A percentile compares a stretch with the other conserved stretches of the same genome.
Evolutionary conservation across 1,140 invertebrate species (phyloP).

Genomic region (Pectinophora gossypiella): DNA sequence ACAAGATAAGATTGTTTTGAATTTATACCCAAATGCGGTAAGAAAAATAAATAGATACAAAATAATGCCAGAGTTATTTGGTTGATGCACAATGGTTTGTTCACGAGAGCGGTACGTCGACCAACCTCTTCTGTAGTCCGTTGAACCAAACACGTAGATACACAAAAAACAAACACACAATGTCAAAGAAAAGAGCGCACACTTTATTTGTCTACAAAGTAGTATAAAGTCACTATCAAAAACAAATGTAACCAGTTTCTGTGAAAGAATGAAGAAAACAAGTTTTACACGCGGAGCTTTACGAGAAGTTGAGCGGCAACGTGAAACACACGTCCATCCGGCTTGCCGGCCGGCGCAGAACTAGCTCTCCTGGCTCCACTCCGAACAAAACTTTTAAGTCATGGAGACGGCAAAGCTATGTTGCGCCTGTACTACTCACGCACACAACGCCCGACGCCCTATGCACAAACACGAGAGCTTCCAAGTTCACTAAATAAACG

Average conservation of each 20-base stretch:
- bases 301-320: constrained; percentile 53
- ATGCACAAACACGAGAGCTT: constrained; percentile 70
- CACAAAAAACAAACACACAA: constrained; percentile 66
- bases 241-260: constrained; percentile 16
- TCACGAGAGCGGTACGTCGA: constrained; percentile 54
- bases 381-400: constrained; percentile 73
- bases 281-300: constrained; percentile 51
- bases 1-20: too few relatives aligned
- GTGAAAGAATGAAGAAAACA: constrained; percentile 19
- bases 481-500: constrained; percentile 75
- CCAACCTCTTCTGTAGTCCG: constrained; percentile 67
- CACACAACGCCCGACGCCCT: constrained; percentile 62
- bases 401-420: constrained; percentile 74
- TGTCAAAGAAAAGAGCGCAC: constrained; percentile 26
- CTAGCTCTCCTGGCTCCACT: constrained; percentile 60
- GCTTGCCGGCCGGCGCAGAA: constrained; percentile 67
- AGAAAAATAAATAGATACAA: too few relatives aligned
- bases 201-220: constrained; percentile 32
- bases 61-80: constrained; percentile 50
- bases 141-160: constrained; percentile 72
- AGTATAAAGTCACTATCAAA: constrained; percentile 6
- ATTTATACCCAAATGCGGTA: too few relatives aligned
- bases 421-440: constrained; percentile 70
- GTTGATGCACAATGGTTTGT: constrained; percentile 54
- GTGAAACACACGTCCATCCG: constrained; percentile 43